A percentile compares a stretch with the other conserved stretches of the same genome.
Evolutionary conservation across 2,113 vertebrate species (phyloP).

Genomic region (Myiopsitta monachus): DNA sequence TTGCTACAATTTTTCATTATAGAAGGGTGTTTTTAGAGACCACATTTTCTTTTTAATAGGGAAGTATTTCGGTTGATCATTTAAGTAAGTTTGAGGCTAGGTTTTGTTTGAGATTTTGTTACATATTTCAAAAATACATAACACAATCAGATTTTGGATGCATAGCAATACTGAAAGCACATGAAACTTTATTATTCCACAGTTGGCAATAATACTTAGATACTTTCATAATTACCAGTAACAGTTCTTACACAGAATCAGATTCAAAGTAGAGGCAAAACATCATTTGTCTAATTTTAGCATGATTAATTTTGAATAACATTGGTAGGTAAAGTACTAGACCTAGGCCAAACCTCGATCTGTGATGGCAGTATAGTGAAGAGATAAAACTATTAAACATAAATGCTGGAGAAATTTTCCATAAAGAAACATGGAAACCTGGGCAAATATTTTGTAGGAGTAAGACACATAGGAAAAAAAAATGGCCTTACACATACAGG

Average conservation of each 20-base stretch:
- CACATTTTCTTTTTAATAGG: not conserved
- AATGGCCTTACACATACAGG: not conserved
- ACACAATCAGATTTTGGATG: not conserved
- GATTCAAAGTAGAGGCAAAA: not conserved
- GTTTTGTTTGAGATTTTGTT: not conserved
- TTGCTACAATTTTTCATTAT: not conserved
- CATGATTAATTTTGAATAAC: not conserved
- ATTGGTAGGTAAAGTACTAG: constrained; percentile 22
- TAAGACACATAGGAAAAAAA: not conserved
- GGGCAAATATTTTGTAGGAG: not conserved
- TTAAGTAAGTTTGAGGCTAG: not conserved
- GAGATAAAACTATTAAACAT: not conserved
- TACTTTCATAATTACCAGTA: not conserved
- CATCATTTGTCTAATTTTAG: not conserved
- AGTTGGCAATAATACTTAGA: not conserved
- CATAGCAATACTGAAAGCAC: not conserved
- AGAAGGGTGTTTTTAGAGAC: not conserved
- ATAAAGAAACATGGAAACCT: not conserved
- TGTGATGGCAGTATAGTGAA: not conserved
- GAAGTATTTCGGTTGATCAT: not conserved
- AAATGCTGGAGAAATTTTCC: not conserved
- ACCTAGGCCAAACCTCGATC: not conserved
- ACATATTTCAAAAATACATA: not conserved
- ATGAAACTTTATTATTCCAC: not conserved
- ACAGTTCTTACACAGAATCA: not conserved